Evolutionary conservation across 2,888 invertebrate species (phyloP).

Genomic region (Phortica okadai): DNA sequence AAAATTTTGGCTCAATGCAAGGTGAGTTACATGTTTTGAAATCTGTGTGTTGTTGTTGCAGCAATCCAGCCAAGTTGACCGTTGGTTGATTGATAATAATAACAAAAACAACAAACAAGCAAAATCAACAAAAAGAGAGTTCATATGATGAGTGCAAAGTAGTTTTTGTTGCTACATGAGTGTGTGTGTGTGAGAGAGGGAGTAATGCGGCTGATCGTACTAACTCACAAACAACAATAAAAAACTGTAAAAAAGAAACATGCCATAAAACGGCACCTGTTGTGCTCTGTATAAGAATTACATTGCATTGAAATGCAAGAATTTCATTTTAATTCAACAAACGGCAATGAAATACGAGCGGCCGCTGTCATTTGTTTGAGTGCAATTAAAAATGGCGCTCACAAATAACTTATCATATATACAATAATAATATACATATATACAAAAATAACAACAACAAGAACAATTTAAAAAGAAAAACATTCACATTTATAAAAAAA

Average conservation of each 20-base stretch:
- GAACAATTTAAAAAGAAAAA: not conserved
- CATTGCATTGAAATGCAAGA: not conserved
- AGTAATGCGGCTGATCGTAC: too few relatives aligned
- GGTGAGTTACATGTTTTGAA: conserved; percentile 57
- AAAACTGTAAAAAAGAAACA: too few relatives aligned
- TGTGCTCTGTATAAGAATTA: not conserved
- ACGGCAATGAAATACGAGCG: not conserved
- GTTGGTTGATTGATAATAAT: too few relatives aligned
- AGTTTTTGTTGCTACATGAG: too few relatives aligned
- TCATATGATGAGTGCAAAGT: not conserved
- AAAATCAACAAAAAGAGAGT: not conserved
- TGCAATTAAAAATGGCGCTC: conserved; percentile 50
- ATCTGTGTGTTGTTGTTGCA: not conserved
- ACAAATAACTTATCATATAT: not conserved
- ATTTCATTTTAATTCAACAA: not conserved
- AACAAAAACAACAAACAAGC: not conserved
- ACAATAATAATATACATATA: not conserved
- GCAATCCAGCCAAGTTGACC: too few relatives aligned
- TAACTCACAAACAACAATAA: too few relatives aligned
- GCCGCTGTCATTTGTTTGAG: conserved; percentile 36
- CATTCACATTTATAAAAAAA: not conserved
- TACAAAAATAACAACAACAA: too few relatives aligned
- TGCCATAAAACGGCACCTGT: not conserved
- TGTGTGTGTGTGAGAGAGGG: too few relatives aligned
- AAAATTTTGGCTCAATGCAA: conserved; percentile 76